phyloP scores from a whole-genome alignment of 2,888 invertebrate genomes.

The Xestia rhomboidea region DNA sequence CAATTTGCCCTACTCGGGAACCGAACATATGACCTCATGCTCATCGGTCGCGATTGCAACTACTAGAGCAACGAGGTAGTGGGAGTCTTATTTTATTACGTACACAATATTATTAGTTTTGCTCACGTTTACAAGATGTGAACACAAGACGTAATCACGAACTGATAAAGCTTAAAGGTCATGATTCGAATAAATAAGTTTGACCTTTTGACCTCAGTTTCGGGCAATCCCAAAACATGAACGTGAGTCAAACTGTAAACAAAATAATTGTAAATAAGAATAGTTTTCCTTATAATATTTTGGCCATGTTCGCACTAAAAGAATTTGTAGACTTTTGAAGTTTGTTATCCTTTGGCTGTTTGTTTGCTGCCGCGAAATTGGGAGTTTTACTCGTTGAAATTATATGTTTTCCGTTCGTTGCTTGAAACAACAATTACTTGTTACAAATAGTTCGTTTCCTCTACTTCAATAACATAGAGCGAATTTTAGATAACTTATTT shows the following conservation, averaged over 20 bases:
- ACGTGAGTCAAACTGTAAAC: slow-evolving; percentile 24
- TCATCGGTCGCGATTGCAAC: neutral
- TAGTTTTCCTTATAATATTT: slow-evolving; percentile 3
- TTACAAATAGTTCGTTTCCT: too few species aligned
- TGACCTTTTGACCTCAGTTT: slow-evolving; percentile 16
- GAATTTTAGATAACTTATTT: too few species aligned
- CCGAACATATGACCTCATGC: neutral
- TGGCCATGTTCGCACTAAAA: neutral
- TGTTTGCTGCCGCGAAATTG: too few species aligned
- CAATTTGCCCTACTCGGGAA: neutral
- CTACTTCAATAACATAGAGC: too few species aligned
- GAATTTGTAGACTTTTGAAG: neutral
- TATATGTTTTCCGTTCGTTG: too few species aligned
- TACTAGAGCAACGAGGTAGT: neutral
- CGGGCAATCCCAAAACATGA: slow-evolving; percentile 32
- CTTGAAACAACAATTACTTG: too few species aligned
- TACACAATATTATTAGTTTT: neutral
- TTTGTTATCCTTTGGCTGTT: too few species aligned
- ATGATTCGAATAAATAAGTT: slow-evolving; percentile 16
- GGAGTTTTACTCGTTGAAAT: too few species aligned
- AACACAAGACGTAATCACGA: neutral
- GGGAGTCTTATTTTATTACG: neutral
- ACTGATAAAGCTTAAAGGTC: slow-evolving; percentile 6
- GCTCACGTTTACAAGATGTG: neutral
- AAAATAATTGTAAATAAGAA: neutral